Evolutionary conservation across 2,888 invertebrate species (phyloP).

Genomic region (Troglohyphantes excavatus): DNA sequence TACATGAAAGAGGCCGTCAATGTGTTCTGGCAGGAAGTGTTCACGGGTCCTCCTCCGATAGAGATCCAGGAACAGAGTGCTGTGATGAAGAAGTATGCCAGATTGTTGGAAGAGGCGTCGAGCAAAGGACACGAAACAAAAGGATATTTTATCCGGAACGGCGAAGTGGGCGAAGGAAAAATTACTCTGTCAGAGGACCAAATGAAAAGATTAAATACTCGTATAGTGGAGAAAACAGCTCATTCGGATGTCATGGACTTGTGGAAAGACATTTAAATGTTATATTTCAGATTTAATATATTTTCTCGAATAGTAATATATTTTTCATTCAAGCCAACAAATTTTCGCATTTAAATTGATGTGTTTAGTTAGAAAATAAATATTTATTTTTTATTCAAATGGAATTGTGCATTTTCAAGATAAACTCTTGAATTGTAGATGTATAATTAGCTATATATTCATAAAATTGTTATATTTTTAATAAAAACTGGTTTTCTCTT

Average conservation of each 20-base stretch:
- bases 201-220: conserved; percentile 7
- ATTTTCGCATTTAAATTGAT: too few relatives aligned
- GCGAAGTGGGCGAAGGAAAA: conserved; percentile 83
- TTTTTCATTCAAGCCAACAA: too few relatives aligned
- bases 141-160: conserved; percentile 80
- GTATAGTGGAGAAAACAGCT: conserved; percentile 41
- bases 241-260: conserved; percentile 59
- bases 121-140: conserved; percentile 13
- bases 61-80: neutral
- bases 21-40: conserved; percentile 6
- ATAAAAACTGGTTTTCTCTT: too few relatives aligned
- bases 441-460: too few relatives aligned
- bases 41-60: neutral
- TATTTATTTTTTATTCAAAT: too few relatives aligned
- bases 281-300: too few relatives aligned
- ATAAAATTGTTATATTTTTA: too few relatives aligned
- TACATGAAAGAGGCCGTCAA: conserved; percentile 63
- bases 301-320: too few relatives aligned
- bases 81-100: conserved; percentile 26
- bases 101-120: neutral
- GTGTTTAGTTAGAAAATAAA: too few relatives aligned
- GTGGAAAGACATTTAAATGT: conserved; percentile 28
- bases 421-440: too few relatives aligned
- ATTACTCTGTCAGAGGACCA: conserved; percentile 51
- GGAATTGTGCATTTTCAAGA: too few relatives aligned